Percentiles rank a stretch among this genome's conserved stretches.
phyloP scores from a whole-genome alignment of 2,888 invertebrate genomes.

The Caenorhabditis macrosperma region DNA sequence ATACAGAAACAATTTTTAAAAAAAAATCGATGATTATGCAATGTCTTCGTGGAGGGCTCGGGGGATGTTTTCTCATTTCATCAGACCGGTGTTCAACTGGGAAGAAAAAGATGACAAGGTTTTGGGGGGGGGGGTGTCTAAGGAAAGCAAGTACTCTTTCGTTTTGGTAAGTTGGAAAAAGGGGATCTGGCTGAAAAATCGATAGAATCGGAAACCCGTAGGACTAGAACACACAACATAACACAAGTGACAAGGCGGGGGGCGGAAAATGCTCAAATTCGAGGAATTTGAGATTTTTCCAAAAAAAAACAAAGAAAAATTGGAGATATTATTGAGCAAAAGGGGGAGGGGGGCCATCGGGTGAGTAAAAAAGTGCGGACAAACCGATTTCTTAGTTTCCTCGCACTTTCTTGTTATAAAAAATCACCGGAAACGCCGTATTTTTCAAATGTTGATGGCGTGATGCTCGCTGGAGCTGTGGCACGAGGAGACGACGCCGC shows the following conservation, averaged over 20 bases:
- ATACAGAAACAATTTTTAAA: not conserved
- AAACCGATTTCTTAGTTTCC: no score
- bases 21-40: conserved; percentile 6
- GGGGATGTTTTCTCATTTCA: no score
- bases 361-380: no score
- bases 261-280: not conserved
- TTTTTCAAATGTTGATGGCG: not conserved
- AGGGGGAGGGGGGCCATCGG: no score
- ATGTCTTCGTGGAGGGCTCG: no score
- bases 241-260: conserved; percentile 8
- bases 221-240: conserved; percentile 34
- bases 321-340: no score
- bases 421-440: not conserved
- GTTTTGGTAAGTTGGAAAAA: no score
- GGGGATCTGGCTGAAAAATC: not conserved
- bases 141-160: no score
- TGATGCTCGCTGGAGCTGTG: conserved; percentile 48
- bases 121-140: not conserved
- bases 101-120: conserved; percentile 1
- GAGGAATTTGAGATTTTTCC: no score
- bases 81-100: conserved; percentile 46
- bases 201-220: conserved; percentile 8
- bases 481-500: conserved; percentile 67
- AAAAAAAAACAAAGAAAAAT: no score
- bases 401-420: not conserved